Conservation (phyloP, 2,888 invertebrate genomes). For the Spodoptera littoralis region DNA sequence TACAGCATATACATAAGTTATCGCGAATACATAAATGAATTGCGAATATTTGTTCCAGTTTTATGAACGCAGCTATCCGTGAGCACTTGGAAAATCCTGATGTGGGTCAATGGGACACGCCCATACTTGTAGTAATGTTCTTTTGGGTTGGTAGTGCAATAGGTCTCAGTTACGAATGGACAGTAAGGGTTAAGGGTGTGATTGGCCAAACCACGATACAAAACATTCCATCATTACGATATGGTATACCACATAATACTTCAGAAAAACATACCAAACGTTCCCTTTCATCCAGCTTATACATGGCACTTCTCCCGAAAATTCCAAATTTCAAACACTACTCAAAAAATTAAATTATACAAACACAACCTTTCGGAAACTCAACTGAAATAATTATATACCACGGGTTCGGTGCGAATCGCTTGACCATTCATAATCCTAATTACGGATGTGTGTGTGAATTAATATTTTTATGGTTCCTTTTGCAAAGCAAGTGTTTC, state of each 20-base stretch:
- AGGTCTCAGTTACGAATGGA: too few species aligned
- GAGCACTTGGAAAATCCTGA: too few species aligned
- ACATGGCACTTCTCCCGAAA: slow-evolving; percentile 4
- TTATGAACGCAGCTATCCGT: too few species aligned
- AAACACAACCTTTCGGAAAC: slow-evolving; percentile 10
- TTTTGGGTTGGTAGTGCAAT: too few species aligned
- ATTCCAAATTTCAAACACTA: background rate
- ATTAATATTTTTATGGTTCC: slow-evolving; percentile 44
- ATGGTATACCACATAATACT: background rate
- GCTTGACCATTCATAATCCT: slow-evolving; percentile 30
- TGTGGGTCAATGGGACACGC: too few species aligned
- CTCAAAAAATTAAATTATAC: background rate
- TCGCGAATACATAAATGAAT: too few species aligned
- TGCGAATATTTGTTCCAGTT: too few species aligned
- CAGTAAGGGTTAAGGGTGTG: too few species aligned
- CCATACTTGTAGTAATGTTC: too few species aligned
- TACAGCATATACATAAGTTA: too few species aligned
- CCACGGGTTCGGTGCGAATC: slow-evolving; percentile 22
- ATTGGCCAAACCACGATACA: too few species aligned
- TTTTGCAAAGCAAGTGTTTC: background rate
- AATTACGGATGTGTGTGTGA: slow-evolving; percentile 12
- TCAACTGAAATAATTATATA: slow-evolving; percentile 9
- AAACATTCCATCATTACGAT: too few species aligned
- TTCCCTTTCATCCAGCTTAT: background rate
- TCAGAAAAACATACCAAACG: slow-evolving; percentile 16